Percentiles rank a stretch among this genome's conserved stretches.
phyloP scores from a whole-genome alignment of 1,140 invertebrate genomes.

The Whitmania pigra region DNA sequence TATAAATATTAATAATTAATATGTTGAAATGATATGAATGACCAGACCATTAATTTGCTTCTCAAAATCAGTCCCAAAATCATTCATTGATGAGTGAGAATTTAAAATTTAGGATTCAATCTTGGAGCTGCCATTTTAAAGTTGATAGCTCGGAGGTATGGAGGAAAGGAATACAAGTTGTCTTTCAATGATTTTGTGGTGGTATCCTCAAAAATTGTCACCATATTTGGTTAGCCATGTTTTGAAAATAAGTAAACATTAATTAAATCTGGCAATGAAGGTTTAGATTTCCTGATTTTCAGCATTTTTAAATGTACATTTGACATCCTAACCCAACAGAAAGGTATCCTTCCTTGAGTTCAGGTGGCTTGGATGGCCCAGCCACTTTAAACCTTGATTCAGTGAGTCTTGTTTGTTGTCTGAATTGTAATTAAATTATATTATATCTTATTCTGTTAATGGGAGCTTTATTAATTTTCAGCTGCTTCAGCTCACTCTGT shows the following conservation, averaged over 20 bases:
- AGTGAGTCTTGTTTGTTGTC: neutral
- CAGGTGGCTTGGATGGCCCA: neutral
- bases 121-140: constrained; percentile 1
- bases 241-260: neutral
- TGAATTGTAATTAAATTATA: neutral
- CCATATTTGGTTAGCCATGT: constrained; percentile 11
- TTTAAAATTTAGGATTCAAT: constrained; percentile 8
- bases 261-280: neutral
- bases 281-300: neutral
- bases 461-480: neutral
- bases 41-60: neutral
- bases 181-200: constrained; percentile 18
- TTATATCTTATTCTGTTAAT: neutral
- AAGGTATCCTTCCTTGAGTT: neutral
- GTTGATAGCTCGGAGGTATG: constrained; percentile 8
- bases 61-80: neutral
- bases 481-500: neutral
- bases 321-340: neutral
- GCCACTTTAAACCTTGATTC: constrained; percentile 5
- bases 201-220: constrained; percentile 13
- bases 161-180: constrained; percentile 13
- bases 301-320: no score
- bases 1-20: no score
- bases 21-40: neutral
- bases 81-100: neutral